Evolutionary conservation across 2,888 invertebrate genomes (phyloP).

Genomic region (Branchellion lobata): DNA sequence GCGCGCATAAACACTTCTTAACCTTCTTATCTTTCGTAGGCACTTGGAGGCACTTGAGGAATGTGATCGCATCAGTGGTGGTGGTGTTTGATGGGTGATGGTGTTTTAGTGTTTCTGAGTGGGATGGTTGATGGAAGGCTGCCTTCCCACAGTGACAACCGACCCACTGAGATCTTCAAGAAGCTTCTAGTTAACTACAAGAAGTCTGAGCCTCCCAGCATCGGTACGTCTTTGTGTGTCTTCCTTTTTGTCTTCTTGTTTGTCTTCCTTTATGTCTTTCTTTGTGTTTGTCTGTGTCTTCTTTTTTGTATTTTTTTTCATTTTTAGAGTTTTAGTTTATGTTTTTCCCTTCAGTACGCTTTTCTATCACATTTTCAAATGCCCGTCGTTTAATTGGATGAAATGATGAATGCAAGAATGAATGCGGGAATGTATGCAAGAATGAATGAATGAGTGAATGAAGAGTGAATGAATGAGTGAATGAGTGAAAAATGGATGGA

Average conservation of each 20-base stretch:
- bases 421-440: background rate
- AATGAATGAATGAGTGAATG: constrained; percentile 10
- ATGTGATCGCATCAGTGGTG: too few relatives aligned
- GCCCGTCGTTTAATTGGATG: background rate
- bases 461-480: background rate
- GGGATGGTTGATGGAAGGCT: too few relatives aligned
- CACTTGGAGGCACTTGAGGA: too few relatives aligned
- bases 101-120: too few relatives aligned
- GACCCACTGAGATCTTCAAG: constrained; percentile 37
- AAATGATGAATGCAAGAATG: background rate
- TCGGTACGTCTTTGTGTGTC: background rate
- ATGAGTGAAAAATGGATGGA: background rate
- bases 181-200: constrained; percentile 38
- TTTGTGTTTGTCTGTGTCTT: constrained; percentile 21
- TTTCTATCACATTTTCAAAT: too few relatives aligned
- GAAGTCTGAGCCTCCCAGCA: constrained; percentile 37
- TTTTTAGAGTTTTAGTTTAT: too few relatives aligned
- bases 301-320: too few relatives aligned
- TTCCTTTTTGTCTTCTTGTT: background rate
- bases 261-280: constrained; percentile 6
- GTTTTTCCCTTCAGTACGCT: too few relatives aligned
- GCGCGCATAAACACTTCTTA: too few relatives aligned
- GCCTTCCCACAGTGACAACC: background rate
- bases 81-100: too few relatives aligned
- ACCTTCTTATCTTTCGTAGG: too few relatives aligned